Evolutionary conservation across 2,888 invertebrate species (phyloP).

Genomic region (Cactoblastis cactorum): DNA sequence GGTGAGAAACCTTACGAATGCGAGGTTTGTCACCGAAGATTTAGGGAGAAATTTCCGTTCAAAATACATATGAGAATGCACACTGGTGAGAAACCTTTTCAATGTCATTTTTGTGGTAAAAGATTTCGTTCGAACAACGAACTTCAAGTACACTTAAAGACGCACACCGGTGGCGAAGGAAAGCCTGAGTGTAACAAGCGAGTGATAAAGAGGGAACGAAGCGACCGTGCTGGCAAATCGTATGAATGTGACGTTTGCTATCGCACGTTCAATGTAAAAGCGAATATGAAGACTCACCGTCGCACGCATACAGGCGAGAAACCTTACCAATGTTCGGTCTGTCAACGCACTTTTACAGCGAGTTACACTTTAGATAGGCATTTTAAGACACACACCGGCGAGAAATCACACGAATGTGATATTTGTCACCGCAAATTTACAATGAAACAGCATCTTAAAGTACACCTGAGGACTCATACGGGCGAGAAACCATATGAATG

Average conservation of each 20-base stretch:
- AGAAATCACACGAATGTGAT: neutral
- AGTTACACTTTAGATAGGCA: neutral
- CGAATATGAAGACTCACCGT: neutral
- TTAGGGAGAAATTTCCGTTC: neutral
- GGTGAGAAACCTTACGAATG: conserved; percentile 8
- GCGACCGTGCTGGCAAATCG: neutral
- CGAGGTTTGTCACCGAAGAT: neutral
- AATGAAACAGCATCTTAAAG: neutral
- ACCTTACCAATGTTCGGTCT: neutral
- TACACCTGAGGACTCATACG: neutral
- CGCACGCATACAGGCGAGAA: neutral
- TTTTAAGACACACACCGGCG: neutral
- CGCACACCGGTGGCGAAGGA: neutral
- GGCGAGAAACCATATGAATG: conserved; percentile 1
- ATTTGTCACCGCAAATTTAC: neutral
- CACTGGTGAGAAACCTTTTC: conserved; percentile 6
- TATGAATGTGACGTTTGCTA: conserved; percentile 6
- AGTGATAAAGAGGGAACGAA: neutral
- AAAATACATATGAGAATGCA: neutral
- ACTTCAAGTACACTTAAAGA: neutral
- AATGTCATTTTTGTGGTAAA: neutral
- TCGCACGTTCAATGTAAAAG: neutral
- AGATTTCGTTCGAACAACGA: neutral
- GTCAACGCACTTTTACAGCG: neutral
- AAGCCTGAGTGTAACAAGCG: neutral